Base-by-base conservation (phyloP, 2,113 vertebrate species). In the Trichomycterus rosablanca region DNA sequence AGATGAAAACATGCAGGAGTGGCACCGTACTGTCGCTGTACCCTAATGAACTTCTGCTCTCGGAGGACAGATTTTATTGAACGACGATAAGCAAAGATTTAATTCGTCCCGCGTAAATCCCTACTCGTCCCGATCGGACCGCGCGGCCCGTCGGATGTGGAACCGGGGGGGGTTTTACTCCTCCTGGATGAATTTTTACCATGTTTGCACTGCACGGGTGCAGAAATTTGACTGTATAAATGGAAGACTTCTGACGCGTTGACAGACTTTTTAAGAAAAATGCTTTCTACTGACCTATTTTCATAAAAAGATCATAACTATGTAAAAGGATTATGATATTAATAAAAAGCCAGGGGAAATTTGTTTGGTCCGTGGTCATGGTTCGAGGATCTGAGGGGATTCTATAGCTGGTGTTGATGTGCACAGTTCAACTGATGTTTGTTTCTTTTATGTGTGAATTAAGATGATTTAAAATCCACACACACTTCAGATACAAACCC, bases 211-310 rank as follows among this genome's bases (percentile, higher is more conserved):
- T 15, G 42, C 50, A 59, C 11, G 35, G 42, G 49, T 57, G 65
- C 57, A 70, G 48, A 49, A 48, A 54, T 45, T 26, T 63, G 70
- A 78, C 60, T 53, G 49, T 73, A 43, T 30, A 54, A 53, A 63
- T 16, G 52, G 53, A 60, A 52, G 61, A 71, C 56, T 64, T 51
- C 61, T 22, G 53, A 65, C 49, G 16, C 46, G 48, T 56, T 60
- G 65, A 53, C 55, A 56, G 68, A 77, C 74, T 73, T 80, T 80
- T 80, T 78, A 76, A 71, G 51, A 64, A 73, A 59, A 72, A 69
- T 70, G 66, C 69, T 78, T 78, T 78, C 64, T 72, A 76, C 72
- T 74, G 74, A 74, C 73, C 51, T 78, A 77, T 81, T 81, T 81
- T 81, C 76, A 74, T 81, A 79, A 78, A 69, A 68, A 70, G 66